These are phyloP conservation scores for Rhinoraja longicauda DNA, from an alignment of 2,797 vertebrate genomes.

Conservation along the genomic window DNA sequence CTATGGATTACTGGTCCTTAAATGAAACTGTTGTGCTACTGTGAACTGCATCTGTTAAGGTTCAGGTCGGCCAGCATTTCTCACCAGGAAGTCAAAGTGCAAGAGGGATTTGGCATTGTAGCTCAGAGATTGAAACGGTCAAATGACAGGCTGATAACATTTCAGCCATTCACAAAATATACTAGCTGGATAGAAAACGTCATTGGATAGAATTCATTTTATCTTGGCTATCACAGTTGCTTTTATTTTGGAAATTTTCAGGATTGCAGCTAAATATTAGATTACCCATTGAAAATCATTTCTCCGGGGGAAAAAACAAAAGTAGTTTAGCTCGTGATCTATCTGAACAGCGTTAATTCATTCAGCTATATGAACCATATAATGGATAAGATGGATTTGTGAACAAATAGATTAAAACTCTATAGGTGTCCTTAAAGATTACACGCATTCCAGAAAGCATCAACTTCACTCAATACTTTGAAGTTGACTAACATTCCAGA, in stretches of 20 bases:
- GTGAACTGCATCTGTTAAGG: too few species aligned
- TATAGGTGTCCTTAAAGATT: conserved; percentile 36
- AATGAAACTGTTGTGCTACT: too few species aligned
- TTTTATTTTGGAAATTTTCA: neutral
- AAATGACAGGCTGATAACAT: conserved; percentile 1
- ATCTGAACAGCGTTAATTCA: conserved; percentile 14
- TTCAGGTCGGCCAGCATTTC: neutral
- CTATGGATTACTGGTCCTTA: too few species aligned
- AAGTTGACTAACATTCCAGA: conserved; percentile 35
- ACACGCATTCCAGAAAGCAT: conserved; percentile 38
- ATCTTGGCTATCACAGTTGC: neutral
- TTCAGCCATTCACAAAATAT: conserved; percentile 5
- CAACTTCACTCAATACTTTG: conserved; percentile 37
- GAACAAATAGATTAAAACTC: conserved; percentile 38
- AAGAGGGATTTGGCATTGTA: conserved; percentile 31
- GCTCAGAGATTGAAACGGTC: neutral
- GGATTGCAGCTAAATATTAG: neutral
- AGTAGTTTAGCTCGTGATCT: conserved; percentile 26
- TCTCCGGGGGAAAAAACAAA: neutral
- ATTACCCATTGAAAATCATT: too few species aligned
- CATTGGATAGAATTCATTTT: conserved; percentile 2
- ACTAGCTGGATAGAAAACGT: neutral
- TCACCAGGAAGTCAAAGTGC: conserved; percentile 30
- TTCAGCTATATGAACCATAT: neutral
- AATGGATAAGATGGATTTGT: conserved; percentile 1